phyloP scores from a whole-genome alignment of 1,140 invertebrate species.

The Sweltsa coloradensis region DNA sequence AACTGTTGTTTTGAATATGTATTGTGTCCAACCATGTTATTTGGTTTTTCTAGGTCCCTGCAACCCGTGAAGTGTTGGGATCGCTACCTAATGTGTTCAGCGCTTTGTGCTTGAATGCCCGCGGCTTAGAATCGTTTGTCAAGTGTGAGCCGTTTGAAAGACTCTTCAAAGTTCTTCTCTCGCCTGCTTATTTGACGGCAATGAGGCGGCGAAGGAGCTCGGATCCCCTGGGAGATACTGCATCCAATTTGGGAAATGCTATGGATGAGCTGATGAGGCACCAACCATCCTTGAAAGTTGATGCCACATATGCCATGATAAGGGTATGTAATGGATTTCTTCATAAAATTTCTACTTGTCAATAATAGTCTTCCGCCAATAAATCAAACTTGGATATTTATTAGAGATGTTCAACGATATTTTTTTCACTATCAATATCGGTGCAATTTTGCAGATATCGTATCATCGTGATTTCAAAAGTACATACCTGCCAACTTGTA shows the following conservation, averaged over 20 bases:
- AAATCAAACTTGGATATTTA: no score
- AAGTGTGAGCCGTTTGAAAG: conserved; percentile 74
- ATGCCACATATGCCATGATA: conserved; percentile 72
- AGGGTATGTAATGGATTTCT: conserved; percentile 45
- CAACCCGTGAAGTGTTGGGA: conserved; percentile 77
- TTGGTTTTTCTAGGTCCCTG: conserved; percentile 47
- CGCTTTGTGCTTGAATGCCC: conserved; percentile 73
- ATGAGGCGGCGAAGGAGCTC: conserved; percentile 72
- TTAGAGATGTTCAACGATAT: no score
- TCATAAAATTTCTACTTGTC: no score
- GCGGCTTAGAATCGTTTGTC: conserved; percentile 71
- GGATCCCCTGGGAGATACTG: conserved; percentile 79
- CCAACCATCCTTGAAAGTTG: conserved; percentile 69
- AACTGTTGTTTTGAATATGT: no score
- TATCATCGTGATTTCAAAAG: no score
- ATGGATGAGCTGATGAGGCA: conserved; percentile 92
- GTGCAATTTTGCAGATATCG: no score
- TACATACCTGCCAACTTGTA: no score
- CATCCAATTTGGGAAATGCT: conserved; percentile 77
- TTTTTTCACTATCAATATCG: no score
- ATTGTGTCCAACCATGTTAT: no score
- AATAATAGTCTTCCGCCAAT: no score
- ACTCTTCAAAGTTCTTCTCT: conserved; percentile 71
- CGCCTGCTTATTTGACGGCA: conserved; percentile 71
- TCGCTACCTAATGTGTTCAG: conserved; percentile 86